phyloP scores from a whole-genome alignment of 2,888 invertebrate species.

The Synergus itoensis region DNA sequence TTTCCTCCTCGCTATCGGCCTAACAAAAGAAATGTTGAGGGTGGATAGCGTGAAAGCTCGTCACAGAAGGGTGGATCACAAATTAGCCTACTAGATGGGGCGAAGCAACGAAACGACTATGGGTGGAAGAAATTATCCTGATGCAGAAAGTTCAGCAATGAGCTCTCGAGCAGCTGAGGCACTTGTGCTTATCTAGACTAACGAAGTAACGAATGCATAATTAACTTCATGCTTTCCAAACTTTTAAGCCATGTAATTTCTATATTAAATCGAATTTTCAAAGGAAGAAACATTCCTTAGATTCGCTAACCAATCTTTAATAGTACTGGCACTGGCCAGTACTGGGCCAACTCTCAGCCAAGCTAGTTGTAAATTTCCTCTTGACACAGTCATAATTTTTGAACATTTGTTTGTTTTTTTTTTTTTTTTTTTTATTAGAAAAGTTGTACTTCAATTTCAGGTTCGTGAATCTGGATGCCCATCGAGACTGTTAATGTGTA shows the following conservation, averaged over 20 bases:
- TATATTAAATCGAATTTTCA: background rate
- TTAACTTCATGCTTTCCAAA: constrained; percentile 11
- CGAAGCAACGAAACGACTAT: constrained; percentile 5
- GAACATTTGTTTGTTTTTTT: background rate
- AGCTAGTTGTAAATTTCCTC: too few relatives aligned
- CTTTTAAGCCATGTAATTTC: background rate
- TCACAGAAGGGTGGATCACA: constrained; percentile 33
- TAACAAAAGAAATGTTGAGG: constrained; percentile 1
- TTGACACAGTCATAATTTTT: background rate
- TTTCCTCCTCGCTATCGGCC: background rate
- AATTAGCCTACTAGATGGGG: constrained; percentile 25
- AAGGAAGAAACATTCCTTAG: background rate
- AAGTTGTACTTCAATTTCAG: background rate
- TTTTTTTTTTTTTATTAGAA: background rate
- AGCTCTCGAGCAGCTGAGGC: constrained; percentile 9
- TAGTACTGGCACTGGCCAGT: too few relatives aligned
- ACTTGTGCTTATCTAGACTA: background rate
- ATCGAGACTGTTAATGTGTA: constrained; percentile 19
- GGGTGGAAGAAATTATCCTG: constrained; percentile 29
- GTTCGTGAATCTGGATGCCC: constrained; percentile 27
- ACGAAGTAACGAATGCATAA: constrained; percentile 4
- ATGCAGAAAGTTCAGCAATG: constrained; percentile 28
- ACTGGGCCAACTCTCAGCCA: too few relatives aligned
- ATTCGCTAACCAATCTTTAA: background rate
- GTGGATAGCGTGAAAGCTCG: constrained; percentile 12